Percentiles rank a stretch among this genome's conserved stretches.
phyloP scores from a whole-genome alignment of 1,140 invertebrate species.

The Drosophila lini region DNA sequence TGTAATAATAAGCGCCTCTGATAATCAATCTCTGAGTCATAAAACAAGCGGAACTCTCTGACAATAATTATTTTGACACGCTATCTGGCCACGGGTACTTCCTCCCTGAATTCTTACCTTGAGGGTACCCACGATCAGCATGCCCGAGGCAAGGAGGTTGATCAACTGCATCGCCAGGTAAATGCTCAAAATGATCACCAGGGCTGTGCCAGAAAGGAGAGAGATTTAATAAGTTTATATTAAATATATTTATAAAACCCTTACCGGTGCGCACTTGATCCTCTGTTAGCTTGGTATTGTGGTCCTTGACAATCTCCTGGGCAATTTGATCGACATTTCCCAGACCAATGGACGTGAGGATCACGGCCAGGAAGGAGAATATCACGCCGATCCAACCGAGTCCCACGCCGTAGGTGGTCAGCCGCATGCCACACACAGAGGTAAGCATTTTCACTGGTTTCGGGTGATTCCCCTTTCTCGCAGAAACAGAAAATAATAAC shows the following conservation, averaged over 20 bases:
- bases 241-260: neutral
- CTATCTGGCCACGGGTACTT: neutral
- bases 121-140: constrained; percentile 56
- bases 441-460: constrained; percentile 49
- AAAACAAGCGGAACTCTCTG: neutral
- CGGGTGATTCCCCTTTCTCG: neutral
- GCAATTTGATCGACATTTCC: constrained; percentile 33
- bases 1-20: neutral
- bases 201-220: neutral
- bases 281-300: neutral
- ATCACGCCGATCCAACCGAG: constrained; percentile 58
- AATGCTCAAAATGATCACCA: constrained; percentile 38
- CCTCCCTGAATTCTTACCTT: constrained; percentile 39
- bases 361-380: constrained; percentile 20
- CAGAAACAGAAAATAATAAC: neutral
- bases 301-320: neutral
- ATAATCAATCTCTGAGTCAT: constrained; percentile 8
- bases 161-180: constrained; percentile 38
- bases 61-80: neutral
- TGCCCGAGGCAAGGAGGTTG: constrained; percentile 46
- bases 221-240: neutral
- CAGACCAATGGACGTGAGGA: constrained; percentile 15
- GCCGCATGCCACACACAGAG: constrained; percentile 47
- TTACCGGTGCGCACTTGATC: constrained; percentile 33
- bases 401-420: constrained; percentile 56